These are phyloP conservation scores for Indicator maculatus DNA, from an alignment of 2,113 vertebrate genomes.

Conservation along the genomic window DNA sequence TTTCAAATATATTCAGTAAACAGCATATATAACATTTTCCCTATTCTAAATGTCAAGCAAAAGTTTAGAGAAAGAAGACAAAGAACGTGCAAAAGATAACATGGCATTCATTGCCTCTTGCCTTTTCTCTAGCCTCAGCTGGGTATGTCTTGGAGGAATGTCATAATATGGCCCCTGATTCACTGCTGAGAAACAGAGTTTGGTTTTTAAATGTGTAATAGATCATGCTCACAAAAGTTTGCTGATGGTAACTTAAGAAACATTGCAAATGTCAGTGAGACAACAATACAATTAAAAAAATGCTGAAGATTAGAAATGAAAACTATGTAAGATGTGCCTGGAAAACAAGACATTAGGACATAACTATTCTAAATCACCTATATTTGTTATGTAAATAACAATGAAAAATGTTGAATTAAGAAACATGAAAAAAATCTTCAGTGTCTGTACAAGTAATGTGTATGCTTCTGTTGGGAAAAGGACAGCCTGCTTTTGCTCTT, in stretches of 20 bases:
- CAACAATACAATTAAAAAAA: neutral
- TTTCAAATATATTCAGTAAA: conserved; percentile 26
- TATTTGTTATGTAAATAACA: neutral
- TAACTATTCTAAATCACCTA: neutral
- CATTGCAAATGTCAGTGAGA: neutral
- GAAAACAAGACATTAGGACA: neutral
- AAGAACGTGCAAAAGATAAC: neutral
- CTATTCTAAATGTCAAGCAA: neutral
- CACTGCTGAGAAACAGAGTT: neutral
- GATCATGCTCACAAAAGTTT: neutral
- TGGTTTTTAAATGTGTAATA: neutral
- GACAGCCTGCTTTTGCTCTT: neutral
- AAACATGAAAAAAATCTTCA: neutral
- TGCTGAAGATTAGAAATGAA: neutral
- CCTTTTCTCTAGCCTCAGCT: neutral
- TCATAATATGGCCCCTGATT: neutral
- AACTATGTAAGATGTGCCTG: neutral
- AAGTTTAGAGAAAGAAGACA: neutral
- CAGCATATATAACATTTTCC: neutral
- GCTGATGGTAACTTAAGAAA: neutral
- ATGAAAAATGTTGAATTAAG: neutral
- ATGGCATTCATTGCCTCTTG: neutral
- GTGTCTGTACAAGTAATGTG: neutral
- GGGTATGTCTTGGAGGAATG: neutral
- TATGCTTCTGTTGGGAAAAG: neutral